Percentiles rank a stretch among this genome's conserved stretches.
phyloP scores from a whole-genome alignment of 1,140 invertebrate species.

The Leptopilina boulardi region DNA sequence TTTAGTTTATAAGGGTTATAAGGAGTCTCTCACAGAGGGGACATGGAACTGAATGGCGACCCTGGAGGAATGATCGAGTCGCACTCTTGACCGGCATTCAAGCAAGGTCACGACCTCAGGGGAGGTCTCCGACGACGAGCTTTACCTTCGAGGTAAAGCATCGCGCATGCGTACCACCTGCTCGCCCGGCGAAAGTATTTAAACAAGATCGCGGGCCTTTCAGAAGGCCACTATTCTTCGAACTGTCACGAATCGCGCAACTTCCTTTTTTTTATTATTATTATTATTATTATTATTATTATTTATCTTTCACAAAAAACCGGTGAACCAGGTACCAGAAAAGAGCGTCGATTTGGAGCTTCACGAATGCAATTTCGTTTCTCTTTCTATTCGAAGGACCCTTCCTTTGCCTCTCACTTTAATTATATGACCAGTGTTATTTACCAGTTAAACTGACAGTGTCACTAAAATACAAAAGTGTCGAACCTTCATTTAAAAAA shows the following conservation, averaged over 20 bases:
- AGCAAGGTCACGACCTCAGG: slow-evolving; percentile 70
- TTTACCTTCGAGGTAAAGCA: slow-evolving; percentile 55
- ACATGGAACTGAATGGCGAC: slow-evolving; percentile 38
- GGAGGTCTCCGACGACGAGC: slow-evolving; percentile 59
- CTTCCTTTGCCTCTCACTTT: background rate
- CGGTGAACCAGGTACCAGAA: background rate
- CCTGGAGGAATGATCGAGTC: slow-evolving; percentile 48
- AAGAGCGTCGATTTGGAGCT: too few relatives aligned
- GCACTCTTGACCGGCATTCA: slow-evolving; percentile 70
- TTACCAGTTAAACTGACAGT: slow-evolving; percentile 7
- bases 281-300: background rate
- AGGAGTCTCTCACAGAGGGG: slow-evolving; percentile 38
- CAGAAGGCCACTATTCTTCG: slow-evolving; percentile 67
- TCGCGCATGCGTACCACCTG: slow-evolving; percentile 59
- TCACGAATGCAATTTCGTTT: slow-evolving; percentile 5
- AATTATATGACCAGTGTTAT: slow-evolving; percentile 24
- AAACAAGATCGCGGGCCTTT: slow-evolving; percentile 65
- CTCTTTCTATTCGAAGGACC: slow-evolving; percentile 1
- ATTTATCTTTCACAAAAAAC: too few relatives aligned
- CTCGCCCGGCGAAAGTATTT: slow-evolving; percentile 68
- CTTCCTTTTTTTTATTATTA: slow-evolving; percentile 32
- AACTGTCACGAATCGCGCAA: slow-evolving; percentile 64
- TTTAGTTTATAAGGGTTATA: slow-evolving; percentile 1
- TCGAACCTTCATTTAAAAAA: background rate
- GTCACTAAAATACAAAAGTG: slow-evolving; percentile 6